phyloP scores from a whole-genome alignment of 1,140 invertebrate genomes.

The Drosophila triauraria region DNA sequence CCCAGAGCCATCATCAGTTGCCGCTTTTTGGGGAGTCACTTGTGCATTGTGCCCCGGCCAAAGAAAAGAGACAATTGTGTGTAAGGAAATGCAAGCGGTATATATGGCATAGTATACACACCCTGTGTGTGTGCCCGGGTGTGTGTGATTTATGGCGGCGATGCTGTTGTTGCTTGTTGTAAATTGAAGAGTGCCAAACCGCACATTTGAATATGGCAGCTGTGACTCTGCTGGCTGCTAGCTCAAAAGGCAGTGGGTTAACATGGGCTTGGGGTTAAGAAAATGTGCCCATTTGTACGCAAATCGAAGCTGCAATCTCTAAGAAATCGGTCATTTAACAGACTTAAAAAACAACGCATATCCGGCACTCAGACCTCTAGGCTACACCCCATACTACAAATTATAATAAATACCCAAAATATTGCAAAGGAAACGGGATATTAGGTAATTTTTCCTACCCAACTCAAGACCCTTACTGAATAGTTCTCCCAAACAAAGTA shows the following conservation, averaged over 20 bases:
- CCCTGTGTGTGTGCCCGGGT: slow-evolving; percentile 28
- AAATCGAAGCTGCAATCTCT: too few relatives aligned
- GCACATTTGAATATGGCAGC: slow-evolving; percentile 75
- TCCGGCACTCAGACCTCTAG: too few relatives aligned
- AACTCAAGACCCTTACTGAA: too few relatives aligned
- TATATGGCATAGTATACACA: slow-evolving; percentile 1
- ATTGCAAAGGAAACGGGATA: too few relatives aligned
- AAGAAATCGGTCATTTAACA: too few relatives aligned
- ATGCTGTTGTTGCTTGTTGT: slow-evolving; percentile 58
- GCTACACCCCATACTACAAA: too few relatives aligned
- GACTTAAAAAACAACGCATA: too few relatives aligned
- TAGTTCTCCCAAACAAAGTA: too few relatives aligned
- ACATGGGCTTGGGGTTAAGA: neutral
- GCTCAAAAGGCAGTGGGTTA: slow-evolving; percentile 10
- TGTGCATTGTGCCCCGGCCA: slow-evolving; percentile 67
- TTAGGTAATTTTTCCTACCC: too few relatives aligned
- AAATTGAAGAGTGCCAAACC: slow-evolving; percentile 83
- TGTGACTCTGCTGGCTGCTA: slow-evolving; percentile 16
- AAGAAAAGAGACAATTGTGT: slow-evolving; percentile 82
- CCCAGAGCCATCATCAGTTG: neutral
- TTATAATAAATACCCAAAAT: too few relatives aligned
- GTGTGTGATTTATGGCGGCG: slow-evolving; percentile 64
- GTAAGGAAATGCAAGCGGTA: slow-evolving; percentile 77
- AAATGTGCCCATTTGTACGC: neutral
- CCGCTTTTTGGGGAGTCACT: slow-evolving; percentile 19